These are phyloP conservation scores for Rhopalosiphum maidis DNA, from an alignment of 1,140 invertebrate genomes.

Conservation along the genomic window DNA sequence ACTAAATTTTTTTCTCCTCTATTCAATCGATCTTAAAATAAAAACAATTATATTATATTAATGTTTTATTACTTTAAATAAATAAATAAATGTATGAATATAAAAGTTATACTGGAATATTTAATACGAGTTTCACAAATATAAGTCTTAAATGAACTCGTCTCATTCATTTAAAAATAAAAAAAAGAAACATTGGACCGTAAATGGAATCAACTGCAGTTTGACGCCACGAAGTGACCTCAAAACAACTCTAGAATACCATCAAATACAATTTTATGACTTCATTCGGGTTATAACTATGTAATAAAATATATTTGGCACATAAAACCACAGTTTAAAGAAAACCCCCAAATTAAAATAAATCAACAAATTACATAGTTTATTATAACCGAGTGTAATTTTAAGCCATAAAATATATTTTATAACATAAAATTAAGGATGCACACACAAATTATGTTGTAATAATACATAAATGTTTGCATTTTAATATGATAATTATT, in stretches of 20 bases:
- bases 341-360: conserved; percentile 23
- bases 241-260: conserved; percentile 27
- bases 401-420: conserved; percentile 26
- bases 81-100: background rate
- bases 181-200: background rate
- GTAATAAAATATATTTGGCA: conserved; percentile 15
- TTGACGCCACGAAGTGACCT: conserved; percentile 14
- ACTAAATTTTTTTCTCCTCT: background rate
- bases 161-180: background rate
- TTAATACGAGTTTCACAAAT: background rate
- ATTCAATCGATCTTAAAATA: background rate
- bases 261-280: conserved; percentile 30
- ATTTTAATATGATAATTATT: background rate
- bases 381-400: background rate
- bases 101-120: background rate
- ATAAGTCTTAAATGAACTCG: background rate
- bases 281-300: conserved; percentile 17
- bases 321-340: background rate
- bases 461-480: background rate
- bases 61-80: background rate
- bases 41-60: background rate
- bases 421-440: background rate
- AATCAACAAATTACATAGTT: conserved; percentile 18
- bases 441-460: background rate
- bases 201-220: conserved; percentile 24